These are phyloP conservation scores for Diachrysia chrysitis DNA, from an alignment of 2,888 invertebrate species.

Conservation along the genomic window DNA sequence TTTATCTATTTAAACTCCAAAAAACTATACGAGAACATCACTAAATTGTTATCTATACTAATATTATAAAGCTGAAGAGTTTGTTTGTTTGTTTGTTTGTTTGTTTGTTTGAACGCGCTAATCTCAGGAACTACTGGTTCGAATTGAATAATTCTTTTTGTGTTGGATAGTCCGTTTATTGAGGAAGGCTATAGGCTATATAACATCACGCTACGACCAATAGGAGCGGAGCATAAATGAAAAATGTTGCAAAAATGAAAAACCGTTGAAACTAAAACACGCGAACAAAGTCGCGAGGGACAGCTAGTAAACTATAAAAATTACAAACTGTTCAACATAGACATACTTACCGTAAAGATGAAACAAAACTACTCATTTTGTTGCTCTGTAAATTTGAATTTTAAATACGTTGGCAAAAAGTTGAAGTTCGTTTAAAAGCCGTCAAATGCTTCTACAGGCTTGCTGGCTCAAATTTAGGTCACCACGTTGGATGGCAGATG, in stretches of 20 bases:
- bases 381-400: constrained; percentile 40
- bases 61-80: too few species aligned
- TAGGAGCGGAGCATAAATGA: too few species aligned
- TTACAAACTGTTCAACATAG: constrained; percentile 6
- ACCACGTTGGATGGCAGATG: constrained; percentile 58
- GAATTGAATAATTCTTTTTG: too few species aligned
- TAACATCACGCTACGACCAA: too few species aligned
- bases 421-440: constrained; percentile 37
- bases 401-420: constrained; percentile 34
- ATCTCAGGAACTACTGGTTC: too few species aligned
- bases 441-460: constrained; percentile 57
- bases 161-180: too few species aligned
- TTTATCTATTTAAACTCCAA: neutral
- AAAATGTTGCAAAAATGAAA: too few species aligned
- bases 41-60: neutral
- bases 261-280: too few species aligned
- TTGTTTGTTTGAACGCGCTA: too few species aligned
- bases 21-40: neutral
- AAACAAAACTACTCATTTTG: constrained; percentile 32
- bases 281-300: too few species aligned
- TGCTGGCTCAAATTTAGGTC: constrained; percentile 63
- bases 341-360: constrained; percentile 37
- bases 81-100: too few species aligned
- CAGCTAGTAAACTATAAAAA: constrained; percentile 6
- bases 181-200: too few species aligned